Percentiles rank a stretch among this genome's conserved stretches.
Evolutionary conservation across 2,888 invertebrate species (phyloP).

Genomic region (Drosophila tanythrix): DNA sequence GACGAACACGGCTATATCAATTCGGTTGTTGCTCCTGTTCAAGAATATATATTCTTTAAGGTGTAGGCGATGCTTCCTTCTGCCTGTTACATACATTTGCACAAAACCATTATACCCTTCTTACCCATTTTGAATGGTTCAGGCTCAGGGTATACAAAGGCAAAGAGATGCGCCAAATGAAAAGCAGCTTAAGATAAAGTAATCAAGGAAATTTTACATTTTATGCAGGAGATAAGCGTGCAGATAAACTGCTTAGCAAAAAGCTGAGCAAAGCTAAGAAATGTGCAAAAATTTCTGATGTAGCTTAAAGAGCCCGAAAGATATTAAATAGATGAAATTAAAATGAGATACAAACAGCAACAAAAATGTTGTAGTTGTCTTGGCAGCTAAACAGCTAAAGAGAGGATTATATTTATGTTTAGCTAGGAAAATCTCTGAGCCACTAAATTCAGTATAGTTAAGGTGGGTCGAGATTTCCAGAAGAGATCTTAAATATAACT

Average conservation of each 20-base stretch:
- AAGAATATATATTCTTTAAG: no score
- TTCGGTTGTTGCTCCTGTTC: no score
- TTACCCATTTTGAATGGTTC: no score
- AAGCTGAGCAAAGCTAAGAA: conserved; percentile 8
- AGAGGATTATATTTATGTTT: no score
- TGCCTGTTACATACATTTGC: no score
- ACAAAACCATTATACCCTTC: no score
- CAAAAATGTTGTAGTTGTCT: background rate
- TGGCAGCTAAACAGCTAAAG: background rate
- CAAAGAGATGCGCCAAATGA: conserved; percentile 47
- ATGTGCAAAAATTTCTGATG: background rate
- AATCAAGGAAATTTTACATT: conserved; percentile 52
- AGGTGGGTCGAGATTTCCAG: background rate
- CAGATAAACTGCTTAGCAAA: conserved; percentile 39
- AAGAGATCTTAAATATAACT: background rate
- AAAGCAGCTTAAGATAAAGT: conserved; percentile 55
- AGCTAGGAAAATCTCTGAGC: no score
- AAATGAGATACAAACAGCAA: background rate
- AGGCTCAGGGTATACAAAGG: conserved; percentile 1
- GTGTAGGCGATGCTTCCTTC: no score
- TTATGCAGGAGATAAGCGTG: conserved; percentile 41
- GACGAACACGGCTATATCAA: no score
- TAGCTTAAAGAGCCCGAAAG: background rate
- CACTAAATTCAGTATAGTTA: background rate
- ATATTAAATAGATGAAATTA: background rate